A percentile compares a stretch with the other conserved stretches of the same genome.
Evolutionary conservation across 2,113 vertebrate genomes (phyloP).

Genomic region (Peromyscus californicus): DNA sequence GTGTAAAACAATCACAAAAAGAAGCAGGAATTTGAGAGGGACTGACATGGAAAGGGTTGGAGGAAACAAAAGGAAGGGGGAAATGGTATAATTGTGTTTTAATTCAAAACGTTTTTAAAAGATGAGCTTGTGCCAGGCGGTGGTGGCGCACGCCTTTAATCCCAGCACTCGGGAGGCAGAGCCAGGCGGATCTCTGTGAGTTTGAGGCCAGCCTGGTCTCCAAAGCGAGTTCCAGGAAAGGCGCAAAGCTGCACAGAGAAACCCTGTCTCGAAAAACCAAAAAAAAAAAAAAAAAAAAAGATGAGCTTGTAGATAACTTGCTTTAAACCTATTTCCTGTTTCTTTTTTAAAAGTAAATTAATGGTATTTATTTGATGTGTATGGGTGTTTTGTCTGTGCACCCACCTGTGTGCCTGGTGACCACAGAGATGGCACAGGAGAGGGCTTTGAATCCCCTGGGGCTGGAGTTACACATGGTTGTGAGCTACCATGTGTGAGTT

Average conservation of each 20-base stretch:
- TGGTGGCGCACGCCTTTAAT: too few species aligned
- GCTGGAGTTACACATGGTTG: not conserved
- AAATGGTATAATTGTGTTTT: not conserved
- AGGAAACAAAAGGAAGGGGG: not conserved
- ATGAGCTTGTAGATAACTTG: conserved; percentile 3
- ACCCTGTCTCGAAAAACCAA: too few species aligned
- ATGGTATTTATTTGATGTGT: not conserved
- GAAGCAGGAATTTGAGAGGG: not conserved
- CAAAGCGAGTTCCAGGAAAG: too few species aligned
- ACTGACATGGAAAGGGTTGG: not conserved
- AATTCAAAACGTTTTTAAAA: not conserved
- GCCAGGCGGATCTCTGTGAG: too few species aligned
- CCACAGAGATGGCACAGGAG: not conserved
- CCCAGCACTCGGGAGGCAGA: too few species aligned
- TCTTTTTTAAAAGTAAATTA: not conserved
- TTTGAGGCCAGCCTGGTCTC: too few species aligned
- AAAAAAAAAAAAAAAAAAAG: too few species aligned
- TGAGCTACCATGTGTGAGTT: not conserved
- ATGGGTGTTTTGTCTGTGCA: not conserved
- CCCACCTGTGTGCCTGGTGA: not conserved
- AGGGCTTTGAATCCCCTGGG: not conserved
- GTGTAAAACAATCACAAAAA: not conserved
- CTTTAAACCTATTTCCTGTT: conserved; percentile 20
- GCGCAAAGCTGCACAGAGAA: too few species aligned
- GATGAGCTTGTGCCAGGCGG: not conserved